phyloP scores from a whole-genome alignment of 2,797 vertebrate genomes.

The Hephaestus fuliginosus region DNA sequence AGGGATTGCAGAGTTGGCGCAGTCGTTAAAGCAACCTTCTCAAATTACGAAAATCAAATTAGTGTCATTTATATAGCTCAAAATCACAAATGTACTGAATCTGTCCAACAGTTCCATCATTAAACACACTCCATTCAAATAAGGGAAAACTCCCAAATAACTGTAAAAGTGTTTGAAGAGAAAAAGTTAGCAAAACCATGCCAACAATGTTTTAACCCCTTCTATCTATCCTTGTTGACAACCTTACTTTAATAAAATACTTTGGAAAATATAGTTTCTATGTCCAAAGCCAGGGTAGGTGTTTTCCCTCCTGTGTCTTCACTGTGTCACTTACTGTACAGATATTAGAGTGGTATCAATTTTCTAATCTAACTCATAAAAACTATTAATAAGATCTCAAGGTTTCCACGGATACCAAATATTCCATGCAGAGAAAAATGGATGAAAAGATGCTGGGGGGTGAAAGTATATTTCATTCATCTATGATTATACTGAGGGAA shows the following conservation, averaged over 20 bases:
- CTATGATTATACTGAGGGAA: not conserved
- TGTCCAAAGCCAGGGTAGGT: not conserved
- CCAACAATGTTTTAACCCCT: no score
- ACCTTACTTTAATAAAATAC: no score
- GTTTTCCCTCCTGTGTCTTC: not conserved
- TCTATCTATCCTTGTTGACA: no score
- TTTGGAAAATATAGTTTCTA: not conserved
- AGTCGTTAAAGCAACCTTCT: not conserved
- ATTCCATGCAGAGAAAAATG: not conserved
- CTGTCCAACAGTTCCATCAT: not conserved
- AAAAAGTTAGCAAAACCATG: no score
- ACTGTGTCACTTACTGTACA: not conserved
- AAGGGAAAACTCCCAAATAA: not conserved
- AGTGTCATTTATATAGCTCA: not conserved
- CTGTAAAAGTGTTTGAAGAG: not conserved
- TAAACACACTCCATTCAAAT: not conserved
- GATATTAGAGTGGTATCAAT: not conserved
- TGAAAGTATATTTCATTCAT: not conserved
- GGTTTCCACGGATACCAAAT: not conserved
- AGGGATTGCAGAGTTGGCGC: not conserved
- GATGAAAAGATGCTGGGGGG: not conserved
- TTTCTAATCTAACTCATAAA: not conserved
- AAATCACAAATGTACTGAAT: not conserved
- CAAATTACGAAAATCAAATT: not conserved
- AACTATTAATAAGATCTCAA: not conserved